These are phyloP conservation scores for Helostoma temminkii DNA, from an alignment of 2,797 vertebrate genomes.

Conservation along the genomic window DNA sequence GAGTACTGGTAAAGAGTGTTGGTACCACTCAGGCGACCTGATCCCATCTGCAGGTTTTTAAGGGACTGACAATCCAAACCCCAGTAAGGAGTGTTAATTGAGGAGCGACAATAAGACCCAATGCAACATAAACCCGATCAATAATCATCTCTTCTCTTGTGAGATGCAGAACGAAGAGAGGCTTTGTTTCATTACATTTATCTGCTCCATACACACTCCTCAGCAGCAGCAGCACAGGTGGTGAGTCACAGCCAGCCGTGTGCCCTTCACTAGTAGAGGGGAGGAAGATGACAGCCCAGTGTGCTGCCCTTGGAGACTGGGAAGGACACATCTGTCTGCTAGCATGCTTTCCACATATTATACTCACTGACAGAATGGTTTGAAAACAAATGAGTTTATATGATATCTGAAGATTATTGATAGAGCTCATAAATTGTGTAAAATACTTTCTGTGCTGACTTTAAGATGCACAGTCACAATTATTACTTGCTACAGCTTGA, in stretches of 20 bases:
- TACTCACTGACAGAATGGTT: slow-evolving; percentile 1
- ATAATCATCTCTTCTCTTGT: slow-evolving; percentile 41
- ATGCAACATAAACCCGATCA: slow-evolving; percentile 41
- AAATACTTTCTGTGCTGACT: background rate
- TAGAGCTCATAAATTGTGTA: background rate
- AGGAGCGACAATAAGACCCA: slow-evolving; percentile 37
- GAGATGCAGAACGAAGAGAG: slow-evolving; percentile 29
- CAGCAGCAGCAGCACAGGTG: slow-evolving; percentile 54
- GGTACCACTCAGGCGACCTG: slow-evolving; percentile 38
- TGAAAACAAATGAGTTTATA: slow-evolving; percentile 3
- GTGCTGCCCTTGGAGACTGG: slow-evolving; percentile 60
- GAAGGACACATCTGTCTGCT: slow-evolving; percentile 69
- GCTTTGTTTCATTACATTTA: slow-evolving; percentile 31
- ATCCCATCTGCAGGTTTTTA: slow-evolving; percentile 67
- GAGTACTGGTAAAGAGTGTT: slow-evolving; percentile 59
- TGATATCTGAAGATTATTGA: background rate
- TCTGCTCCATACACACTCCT: slow-evolving; percentile 19
- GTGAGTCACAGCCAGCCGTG: slow-evolving; percentile 62
- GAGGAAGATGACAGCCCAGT: slow-evolving; percentile 57
- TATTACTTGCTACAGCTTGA: slow-evolving; percentile 1
- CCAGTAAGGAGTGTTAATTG: slow-evolving; percentile 20
- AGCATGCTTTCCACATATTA: slow-evolving; percentile 10
- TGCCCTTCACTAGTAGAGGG: slow-evolving; percentile 58
- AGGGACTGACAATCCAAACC: slow-evolving; percentile 48
- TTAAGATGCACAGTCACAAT: background rate